These are phyloP conservation scores for Drosophila fulvimacula DNA, from an alignment of 2,888 invertebrate genomes.

Conservation along the genomic window DNA sequence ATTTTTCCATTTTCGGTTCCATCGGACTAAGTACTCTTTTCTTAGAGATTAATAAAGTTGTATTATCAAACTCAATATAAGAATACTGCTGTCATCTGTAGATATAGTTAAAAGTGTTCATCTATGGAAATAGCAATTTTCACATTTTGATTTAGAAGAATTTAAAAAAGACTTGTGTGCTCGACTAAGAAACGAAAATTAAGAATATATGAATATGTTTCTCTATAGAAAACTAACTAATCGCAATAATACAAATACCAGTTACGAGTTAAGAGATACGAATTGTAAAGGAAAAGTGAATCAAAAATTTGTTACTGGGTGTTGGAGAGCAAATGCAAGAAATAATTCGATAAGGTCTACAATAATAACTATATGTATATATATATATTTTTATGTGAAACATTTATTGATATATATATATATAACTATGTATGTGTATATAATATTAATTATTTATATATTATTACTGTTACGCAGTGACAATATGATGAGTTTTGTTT, in stretches of 20 bases:
- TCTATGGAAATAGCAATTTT: slow-evolving; percentile 18
- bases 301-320: slow-evolving; percentile 21
- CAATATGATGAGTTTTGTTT: slow-evolving; percentile 47
- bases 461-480: slow-evolving; percentile 54
- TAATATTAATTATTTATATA: slow-evolving; percentile 39
- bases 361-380: slow-evolving; percentile 43
- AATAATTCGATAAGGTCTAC: slow-evolving; percentile 55
- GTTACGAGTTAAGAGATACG: slow-evolving; percentile 7
- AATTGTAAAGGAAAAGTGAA: slow-evolving; percentile 2
- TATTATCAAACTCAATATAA: too few species aligned
- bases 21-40: background rate
- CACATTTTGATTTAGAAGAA: slow-evolving; percentile 34
- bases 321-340: slow-evolving; percentile 31
- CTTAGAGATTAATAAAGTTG: too few species aligned
- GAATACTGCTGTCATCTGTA: too few species aligned
- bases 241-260: slow-evolving; percentile 32
- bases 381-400: slow-evolving; percentile 71
- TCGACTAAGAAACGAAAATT: slow-evolving; percentile 29
- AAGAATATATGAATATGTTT: slow-evolving; percentile 4
- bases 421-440: slow-evolving; percentile 21
- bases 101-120: slow-evolving; percentile 14
- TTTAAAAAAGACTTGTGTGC: slow-evolving; percentile 19
- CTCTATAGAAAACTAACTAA: slow-evolving; percentile 45
- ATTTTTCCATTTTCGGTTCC: background rate
- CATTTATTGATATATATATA: slow-evolving; percentile 59